Percentiles rank a stretch among this genome's conserved stretches.
Conservation (phyloP, 2,888 invertebrate species). For the Erpobdella octoculata region DNA sequence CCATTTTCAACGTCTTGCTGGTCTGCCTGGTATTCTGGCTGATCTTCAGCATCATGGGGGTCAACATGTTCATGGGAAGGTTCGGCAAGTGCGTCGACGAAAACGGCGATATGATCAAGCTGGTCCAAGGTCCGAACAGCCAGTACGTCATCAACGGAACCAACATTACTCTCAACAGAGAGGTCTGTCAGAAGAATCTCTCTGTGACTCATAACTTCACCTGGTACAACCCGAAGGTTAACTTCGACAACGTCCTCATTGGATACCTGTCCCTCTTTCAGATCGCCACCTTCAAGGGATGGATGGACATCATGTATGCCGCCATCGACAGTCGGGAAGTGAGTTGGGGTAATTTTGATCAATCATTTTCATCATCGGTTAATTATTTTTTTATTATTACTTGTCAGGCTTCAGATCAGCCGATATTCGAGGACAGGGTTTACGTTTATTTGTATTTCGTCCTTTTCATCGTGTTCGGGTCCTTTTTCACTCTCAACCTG, state of each 20-base stretch:
- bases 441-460: conserved; percentile 98
- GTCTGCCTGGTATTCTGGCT: conserved; percentile 99
- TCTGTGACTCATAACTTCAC: conserved; percentile 60
- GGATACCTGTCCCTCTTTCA: conserved; percentile 94
- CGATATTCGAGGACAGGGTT: conserved; percentile 83
- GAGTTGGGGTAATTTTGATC: conserved; percentile 39
- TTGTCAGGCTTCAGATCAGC: conserved; percentile 58
- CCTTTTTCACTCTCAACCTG: conserved; percentile 97
- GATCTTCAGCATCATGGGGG: conserved; percentile 98
- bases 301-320: conserved; percentile 96
- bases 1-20: conserved; percentile 96
- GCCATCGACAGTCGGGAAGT: conserved; percentile 92
- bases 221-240: conserved; percentile 93
- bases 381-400: background rate
- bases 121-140: conserved; percentile 48
- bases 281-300: conserved; percentile 97
- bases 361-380: background rate
- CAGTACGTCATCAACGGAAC: conserved; percentile 49
- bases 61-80: conserved; percentile 77
- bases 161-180: conserved; percentile 66
- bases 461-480: conserved; percentile 97
- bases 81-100: conserved; percentile 43
- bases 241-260: conserved; percentile 94
- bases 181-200: conserved; percentile 65
- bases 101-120: conserved; percentile 55